These are phyloP conservation scores for Acrocephalus kingi DNA, from an alignment of 2,113 vertebrate genomes.

Conservation along the genomic window DNA sequence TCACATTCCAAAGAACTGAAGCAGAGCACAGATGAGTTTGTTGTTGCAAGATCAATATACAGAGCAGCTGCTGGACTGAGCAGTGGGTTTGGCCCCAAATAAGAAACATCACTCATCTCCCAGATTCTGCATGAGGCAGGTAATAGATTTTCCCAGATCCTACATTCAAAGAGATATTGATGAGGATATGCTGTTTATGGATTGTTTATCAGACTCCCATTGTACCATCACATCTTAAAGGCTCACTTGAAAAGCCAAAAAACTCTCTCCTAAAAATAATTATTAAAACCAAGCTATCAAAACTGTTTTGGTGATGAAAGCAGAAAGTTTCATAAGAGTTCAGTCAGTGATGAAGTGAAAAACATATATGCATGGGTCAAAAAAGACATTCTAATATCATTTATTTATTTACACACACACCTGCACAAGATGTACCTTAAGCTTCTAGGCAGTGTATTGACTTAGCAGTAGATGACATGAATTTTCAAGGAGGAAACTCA, in stretches of 20 bases:
- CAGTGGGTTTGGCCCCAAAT: background rate
- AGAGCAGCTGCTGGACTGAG: background rate
- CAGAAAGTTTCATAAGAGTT: background rate
- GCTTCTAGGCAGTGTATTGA: background rate
- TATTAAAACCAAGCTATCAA: background rate
- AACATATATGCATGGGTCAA: background rate
- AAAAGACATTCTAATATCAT: background rate
- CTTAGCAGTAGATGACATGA: background rate
- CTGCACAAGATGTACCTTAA: background rate
- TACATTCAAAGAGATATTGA: background rate
- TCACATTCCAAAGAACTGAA: background rate
- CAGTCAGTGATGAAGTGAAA: background rate
- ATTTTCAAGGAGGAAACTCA: slow-evolving; percentile 20
- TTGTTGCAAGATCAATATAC: background rate
- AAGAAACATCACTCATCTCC: background rate
- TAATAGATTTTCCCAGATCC: background rate
- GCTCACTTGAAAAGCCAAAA: background rate
- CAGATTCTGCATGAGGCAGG: background rate
- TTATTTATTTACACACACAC: background rate
- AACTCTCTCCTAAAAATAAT: background rate
- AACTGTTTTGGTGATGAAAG: background rate
- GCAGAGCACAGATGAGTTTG: background rate
- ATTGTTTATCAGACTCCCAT: background rate
- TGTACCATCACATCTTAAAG: background rate
- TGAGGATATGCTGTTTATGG: background rate